A percentile compares a stretch with the other conserved stretches of the same genome.
These are phyloP conservation scores for Aegotheles bennettii DNA, from an alignment of 2,113 vertebrate genomes.

Conservation along the genomic window DNA sequence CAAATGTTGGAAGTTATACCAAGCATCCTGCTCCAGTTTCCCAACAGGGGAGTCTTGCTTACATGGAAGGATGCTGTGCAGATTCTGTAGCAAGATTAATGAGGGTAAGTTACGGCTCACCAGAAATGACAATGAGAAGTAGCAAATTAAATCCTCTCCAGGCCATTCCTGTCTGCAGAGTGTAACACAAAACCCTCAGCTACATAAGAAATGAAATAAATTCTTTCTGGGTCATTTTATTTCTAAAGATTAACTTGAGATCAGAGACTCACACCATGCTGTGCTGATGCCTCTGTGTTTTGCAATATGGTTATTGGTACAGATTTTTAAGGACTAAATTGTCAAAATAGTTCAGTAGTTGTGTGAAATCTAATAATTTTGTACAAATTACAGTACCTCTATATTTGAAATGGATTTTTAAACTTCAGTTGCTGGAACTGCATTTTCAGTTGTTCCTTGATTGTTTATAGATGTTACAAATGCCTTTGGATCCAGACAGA, in stretches of 20 bases:
- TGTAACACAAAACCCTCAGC: constrained; percentile 9
- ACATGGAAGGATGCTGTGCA: background rate
- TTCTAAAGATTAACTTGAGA: constrained; percentile 50
- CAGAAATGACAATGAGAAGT: background rate
- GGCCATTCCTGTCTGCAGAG: background rate
- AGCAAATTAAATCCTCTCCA: constrained; percentile 12
- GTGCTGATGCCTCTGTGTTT: constrained; percentile 37
- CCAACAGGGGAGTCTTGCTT: background rate
- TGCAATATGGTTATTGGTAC: constrained; percentile 27
- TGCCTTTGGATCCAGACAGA: constrained; percentile 12
- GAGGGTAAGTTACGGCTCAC: background rate
- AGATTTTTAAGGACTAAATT: constrained; percentile 56
- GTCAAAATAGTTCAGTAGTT: constrained; percentile 32
- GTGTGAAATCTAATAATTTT: constrained; percentile 64
- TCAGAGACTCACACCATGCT: constrained; percentile 32
- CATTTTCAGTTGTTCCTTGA: constrained; percentile 10
- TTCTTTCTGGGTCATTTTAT: constrained; percentile 52
- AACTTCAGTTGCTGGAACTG: background rate
- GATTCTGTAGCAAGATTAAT: constrained; percentile 34
- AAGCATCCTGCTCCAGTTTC: background rate
- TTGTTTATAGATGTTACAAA: constrained; percentile 28
- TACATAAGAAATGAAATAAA: constrained; percentile 21
- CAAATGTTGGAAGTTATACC: background rate
- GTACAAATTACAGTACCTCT: constrained; percentile 38
- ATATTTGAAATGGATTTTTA: constrained; percentile 62